Evolutionary conservation across 2,797 vertebrate species (phyloP).

Genomic region (Brachymystax lenok): DNA sequence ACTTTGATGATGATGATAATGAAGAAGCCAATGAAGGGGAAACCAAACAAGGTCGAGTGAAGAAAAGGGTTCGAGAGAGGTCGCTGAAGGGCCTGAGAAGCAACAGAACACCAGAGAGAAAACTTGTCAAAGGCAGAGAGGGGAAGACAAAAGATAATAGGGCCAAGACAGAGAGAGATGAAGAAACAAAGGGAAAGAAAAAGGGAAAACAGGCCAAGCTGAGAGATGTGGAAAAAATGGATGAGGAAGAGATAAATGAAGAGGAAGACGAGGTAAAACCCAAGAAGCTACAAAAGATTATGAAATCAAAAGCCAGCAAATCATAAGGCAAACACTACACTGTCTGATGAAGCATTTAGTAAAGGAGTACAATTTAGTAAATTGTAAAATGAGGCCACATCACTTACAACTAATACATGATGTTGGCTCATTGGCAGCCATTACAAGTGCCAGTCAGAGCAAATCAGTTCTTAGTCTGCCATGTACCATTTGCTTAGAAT

Average conservation of each 20-base stretch:
- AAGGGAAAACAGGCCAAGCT: conserved; percentile 32
- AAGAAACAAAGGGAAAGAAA: conserved; percentile 31
- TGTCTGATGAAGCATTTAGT: not conserved
- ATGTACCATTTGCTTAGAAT: no score
- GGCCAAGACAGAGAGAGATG: conserved; percentile 22
- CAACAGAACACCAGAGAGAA: conserved; percentile 57
- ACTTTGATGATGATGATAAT: conserved; percentile 46
- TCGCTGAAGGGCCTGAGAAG: conserved; percentile 56
- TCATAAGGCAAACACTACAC: conserved; percentile 7
- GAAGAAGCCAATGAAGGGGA: conserved; percentile 42
- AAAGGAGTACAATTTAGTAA: not conserved
- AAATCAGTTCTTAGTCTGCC: not conserved
- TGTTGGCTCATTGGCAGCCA: not conserved
- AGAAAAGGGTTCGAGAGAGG: conserved; percentile 29
- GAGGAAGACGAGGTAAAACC: not conserved
- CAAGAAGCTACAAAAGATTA: conserved; percentile 38
- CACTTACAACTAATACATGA: not conserved
- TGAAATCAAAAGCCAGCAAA: conserved; percentile 38
- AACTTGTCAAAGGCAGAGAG: conserved; percentile 60
- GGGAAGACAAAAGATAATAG: conserved; percentile 49
- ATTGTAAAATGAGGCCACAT: not conserved
- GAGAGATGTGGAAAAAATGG: conserved; percentile 24
- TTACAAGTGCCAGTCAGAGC: not conserved
- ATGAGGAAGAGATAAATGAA: conserved; percentile 11
- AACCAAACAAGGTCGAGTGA: conserved; percentile 43